phyloP scores from a whole-genome alignment of 1,140 invertebrate genomes.

The Antheraea pernyi region DNA sequence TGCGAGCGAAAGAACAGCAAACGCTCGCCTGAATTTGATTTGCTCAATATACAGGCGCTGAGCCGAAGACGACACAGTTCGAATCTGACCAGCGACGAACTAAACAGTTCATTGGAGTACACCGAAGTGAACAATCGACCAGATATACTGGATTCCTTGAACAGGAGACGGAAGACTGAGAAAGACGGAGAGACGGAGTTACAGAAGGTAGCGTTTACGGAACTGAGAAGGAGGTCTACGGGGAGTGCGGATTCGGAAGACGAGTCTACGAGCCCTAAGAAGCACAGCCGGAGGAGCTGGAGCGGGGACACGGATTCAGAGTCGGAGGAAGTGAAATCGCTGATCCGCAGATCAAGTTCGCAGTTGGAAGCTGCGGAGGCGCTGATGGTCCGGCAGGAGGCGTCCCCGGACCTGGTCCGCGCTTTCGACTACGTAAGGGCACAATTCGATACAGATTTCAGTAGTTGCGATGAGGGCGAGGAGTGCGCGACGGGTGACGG shows the following conservation, averaged over 20 bases:
- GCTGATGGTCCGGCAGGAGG: constrained; percentile 62
- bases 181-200: constrained; percentile 55
- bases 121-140: constrained; percentile 71
- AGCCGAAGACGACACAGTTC: constrained; percentile 66
- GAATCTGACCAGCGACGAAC: constrained; percentile 68
- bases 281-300: constrained; percentile 56
- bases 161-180: constrained; percentile 50
- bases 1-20: constrained; percentile 61
- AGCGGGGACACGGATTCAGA: constrained; percentile 83
- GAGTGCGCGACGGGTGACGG: constrained; percentile 39
- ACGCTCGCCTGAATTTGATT: constrained; percentile 67
- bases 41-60: constrained; percentile 64
- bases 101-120: constrained; percentile 69
- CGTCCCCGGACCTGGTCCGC: constrained; percentile 68
- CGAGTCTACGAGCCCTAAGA: constrained; percentile 55
- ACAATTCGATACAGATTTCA: constrained; percentile 67
- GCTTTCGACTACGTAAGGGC: constrained; percentile 77
- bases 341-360: constrained; percentile 71
- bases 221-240: constrained; percentile 56
- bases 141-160: constrained; percentile 71
- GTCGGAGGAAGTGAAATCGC: constrained; percentile 81
- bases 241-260: constrained; percentile 60
- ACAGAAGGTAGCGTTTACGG: constrained; percentile 59
- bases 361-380: constrained; percentile 69
- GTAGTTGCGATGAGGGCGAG: constrained; percentile 44